Conservation (phyloP, 2,888 invertebrate genomes). For the Eilema sororculum region DNA sequence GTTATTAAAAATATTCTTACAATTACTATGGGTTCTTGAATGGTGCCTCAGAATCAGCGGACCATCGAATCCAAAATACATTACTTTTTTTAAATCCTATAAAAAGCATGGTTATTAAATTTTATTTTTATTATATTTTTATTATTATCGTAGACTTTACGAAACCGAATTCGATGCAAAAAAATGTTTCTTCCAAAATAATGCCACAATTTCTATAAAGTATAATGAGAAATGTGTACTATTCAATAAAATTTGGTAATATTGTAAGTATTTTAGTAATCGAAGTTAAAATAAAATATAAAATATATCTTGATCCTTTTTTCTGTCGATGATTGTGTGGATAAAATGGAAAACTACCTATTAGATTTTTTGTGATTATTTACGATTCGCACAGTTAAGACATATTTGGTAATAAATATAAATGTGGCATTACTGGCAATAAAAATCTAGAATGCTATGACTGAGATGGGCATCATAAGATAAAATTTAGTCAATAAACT, state of each 20-base stretch:
- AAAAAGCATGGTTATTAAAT: slow-evolving; percentile 50
- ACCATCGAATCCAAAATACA: slow-evolving; percentile 47
- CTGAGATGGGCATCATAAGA: background rate
- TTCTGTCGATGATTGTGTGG: slow-evolving; percentile 28
- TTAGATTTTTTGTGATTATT: slow-evolving; percentile 24
- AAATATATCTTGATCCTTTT: slow-evolving; percentile 30
- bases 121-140: slow-evolving; percentile 32
- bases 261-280: slow-evolving; percentile 56
- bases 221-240: slow-evolving; percentile 60
- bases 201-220: slow-evolving; percentile 79
- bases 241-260: slow-evolving; percentile 58
- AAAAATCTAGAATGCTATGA: background rate
- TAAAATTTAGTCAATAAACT: background rate
- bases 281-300: slow-evolving; percentile 45
- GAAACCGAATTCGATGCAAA: slow-evolving; percentile 79
- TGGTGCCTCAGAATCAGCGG: slow-evolving; percentile 45
- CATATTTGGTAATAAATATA: slow-evolving; percentile 4
- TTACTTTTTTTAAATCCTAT: slow-evolving; percentile 30
- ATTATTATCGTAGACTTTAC: slow-evolving; percentile 64
- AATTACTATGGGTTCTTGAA: slow-evolving; percentile 38
- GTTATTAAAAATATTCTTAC: slow-evolving; percentile 49
- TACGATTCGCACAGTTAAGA: slow-evolving; percentile 26
- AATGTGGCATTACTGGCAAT: background rate
- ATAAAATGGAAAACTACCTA: slow-evolving; percentile 27
- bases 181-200: slow-evolving; percentile 80